Evolutionary conservation across 2,797 vertebrate genomes (phyloP).

Genomic region (Pipistrellus pipistrellus): DNA sequence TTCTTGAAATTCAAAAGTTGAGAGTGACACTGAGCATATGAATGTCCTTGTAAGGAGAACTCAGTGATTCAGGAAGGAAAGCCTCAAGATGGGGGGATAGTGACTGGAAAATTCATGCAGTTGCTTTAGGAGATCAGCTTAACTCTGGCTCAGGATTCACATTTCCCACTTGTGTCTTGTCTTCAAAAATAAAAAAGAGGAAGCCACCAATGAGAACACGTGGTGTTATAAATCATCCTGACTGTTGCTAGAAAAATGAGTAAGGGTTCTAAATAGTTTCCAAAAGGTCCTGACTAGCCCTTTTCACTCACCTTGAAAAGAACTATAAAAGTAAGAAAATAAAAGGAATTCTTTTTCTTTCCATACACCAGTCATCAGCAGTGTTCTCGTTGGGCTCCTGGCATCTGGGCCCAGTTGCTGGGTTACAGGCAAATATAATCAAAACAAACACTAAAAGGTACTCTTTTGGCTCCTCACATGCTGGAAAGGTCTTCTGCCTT

Average conservation of each 20-base stretch:
- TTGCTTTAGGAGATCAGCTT: slow-evolving; percentile 76
- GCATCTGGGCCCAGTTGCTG: slow-evolving; percentile 83
- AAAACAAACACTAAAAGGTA: slow-evolving; percentile 86
- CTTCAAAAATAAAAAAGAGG: slow-evolving; percentile 84
- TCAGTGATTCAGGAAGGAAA: slow-evolving; percentile 32
- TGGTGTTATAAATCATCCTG: slow-evolving; percentile 78
- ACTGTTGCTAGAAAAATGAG: slow-evolving; percentile 70
- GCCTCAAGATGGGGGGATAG: slow-evolving; percentile 17
- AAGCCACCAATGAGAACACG: slow-evolving; percentile 74
- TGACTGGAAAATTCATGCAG: slow-evolving; percentile 72
- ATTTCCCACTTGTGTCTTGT: slow-evolving; percentile 80
- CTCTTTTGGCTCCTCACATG: slow-evolving; percentile 80
- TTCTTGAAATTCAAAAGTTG: slow-evolving; percentile 41
- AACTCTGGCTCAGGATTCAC: slow-evolving; percentile 77
- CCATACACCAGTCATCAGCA: slow-evolving; percentile 71
- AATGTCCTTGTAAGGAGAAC: neutral
- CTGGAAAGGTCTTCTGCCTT: slow-evolving; percentile 83
- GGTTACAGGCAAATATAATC: slow-evolving; percentile 85
- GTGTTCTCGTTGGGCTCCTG: slow-evolving; percentile 78
- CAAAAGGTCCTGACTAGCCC: slow-evolving; percentile 60
- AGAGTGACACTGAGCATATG: neutral
- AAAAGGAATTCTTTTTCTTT: slow-evolving; percentile 79
- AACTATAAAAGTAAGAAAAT: slow-evolving; percentile 76
- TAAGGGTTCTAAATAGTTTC: slow-evolving; percentile 67
- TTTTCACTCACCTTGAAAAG: slow-evolving; percentile 80